These are phyloP conservation scores for Ctenochaetus hawaiiensis DNA, from an alignment of 2,797 vertebrate species.

Conservation along the genomic window DNA sequence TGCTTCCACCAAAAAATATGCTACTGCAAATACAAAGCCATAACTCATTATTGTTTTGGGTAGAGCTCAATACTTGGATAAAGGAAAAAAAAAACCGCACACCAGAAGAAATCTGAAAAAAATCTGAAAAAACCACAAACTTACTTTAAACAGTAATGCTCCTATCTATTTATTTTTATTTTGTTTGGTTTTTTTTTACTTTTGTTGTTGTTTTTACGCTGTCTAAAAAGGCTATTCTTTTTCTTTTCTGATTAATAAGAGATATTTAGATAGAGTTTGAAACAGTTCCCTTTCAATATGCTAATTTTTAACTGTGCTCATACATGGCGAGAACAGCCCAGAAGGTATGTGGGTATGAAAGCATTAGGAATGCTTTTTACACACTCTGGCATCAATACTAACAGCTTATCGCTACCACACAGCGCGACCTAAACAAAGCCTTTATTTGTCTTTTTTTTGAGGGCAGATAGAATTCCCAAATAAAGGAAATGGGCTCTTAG, in stretches of 20 bases:
- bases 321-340: constrained; percentile 16
- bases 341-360: constrained; percentile 60
- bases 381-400: constrained; percentile 77
- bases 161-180: background rate
- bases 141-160: background rate
- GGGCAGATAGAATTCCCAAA: constrained; percentile 67
- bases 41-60: background rate
- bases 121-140: background rate
- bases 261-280: constrained; percentile 20
- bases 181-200: background rate
- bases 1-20: too few species aligned
- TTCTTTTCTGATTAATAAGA: background rate
- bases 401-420: constrained; percentile 79
- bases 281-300: constrained; percentile 35
- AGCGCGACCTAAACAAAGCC: constrained; percentile 77
- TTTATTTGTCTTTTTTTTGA: constrained; percentile 69
- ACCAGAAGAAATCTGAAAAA: too few species aligned
- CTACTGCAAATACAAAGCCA: too few species aligned
- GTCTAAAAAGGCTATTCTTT: background rate
- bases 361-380: constrained; percentile 58
- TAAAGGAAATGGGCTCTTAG: constrained; percentile 72
- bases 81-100: background rate
- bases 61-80: background rate
- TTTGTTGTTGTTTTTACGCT: background rate
- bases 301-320: constrained; percentile 32